Evolutionary conservation across 2,113 vertebrate genomes (phyloP).

Genomic region (Brienomyrus longianalis): DNA sequence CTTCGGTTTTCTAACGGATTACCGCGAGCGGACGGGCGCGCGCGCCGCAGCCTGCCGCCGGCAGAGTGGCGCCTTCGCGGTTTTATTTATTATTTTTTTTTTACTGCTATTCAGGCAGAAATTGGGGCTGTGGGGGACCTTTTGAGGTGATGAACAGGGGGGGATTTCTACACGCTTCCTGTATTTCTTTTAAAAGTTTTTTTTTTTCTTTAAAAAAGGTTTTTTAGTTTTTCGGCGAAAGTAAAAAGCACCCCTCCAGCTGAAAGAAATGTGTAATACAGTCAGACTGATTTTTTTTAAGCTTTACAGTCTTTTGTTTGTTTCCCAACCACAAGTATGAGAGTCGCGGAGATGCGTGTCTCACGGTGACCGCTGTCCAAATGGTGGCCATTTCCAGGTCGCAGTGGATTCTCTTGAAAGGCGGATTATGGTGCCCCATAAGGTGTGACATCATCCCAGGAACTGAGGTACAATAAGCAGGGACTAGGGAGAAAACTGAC

Average conservation of each 20-base stretch:
- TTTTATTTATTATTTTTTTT: not conserved
- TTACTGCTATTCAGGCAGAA: slow-evolving; percentile 16
- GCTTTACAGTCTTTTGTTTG: not conserved
- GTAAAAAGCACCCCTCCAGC: not conserved
- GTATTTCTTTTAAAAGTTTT: not conserved
- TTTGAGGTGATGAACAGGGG: not conserved
- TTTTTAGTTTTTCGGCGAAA: not conserved
- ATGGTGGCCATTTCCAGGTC: not conserved
- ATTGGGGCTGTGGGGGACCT: slow-evolving; percentile 20
- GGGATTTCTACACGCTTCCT: not conserved
- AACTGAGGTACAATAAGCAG: not conserved
- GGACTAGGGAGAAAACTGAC: not conserved
- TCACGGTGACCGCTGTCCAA: not conserved
- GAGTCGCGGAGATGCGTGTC: not conserved
- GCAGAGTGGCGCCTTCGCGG: slow-evolving; percentile 2
- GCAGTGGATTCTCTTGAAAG: not conserved
- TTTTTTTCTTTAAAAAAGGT: not conserved
- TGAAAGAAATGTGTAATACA: not conserved
- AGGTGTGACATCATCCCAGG: not conserved
- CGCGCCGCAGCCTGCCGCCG: not conserved
- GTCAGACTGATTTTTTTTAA: not conserved
- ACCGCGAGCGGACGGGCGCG: not conserved
- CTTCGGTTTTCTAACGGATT: not conserved
- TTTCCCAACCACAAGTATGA: not conserved
- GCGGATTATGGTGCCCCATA: not conserved